phyloP scores from a whole-genome alignment of 2,797 vertebrate genomes.

The Saxicola maurus region DNA sequence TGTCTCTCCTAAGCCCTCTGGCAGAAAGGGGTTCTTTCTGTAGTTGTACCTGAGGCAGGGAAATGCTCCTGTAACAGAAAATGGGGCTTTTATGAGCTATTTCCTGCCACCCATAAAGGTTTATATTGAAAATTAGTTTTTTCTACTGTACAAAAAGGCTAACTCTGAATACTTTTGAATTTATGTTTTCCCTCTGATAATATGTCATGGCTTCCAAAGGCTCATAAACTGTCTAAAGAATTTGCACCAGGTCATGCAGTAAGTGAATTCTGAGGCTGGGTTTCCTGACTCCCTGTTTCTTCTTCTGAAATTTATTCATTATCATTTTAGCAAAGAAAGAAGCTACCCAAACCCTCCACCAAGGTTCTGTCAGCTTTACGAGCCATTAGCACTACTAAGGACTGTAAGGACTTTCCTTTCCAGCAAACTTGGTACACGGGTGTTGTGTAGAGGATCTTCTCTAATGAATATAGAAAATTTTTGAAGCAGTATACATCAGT shows the following conservation, averaged over 20 bases:
- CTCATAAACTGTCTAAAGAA: background rate
- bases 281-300: background rate
- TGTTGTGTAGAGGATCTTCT: background rate
- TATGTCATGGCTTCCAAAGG: background rate
- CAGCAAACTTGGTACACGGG: background rate
- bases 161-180: background rate
- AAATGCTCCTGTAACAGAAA: background rate
- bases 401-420: background rate
- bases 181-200: background rate
- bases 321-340: background rate
- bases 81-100: background rate
- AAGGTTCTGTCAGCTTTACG: background rate
- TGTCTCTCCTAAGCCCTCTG: background rate
- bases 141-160: background rate
- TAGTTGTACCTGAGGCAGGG: background rate
- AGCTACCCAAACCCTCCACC: background rate
- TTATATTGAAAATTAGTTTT: background rate
- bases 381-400: background rate
- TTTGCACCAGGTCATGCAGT: background rate
- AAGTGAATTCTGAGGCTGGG: background rate
- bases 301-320: background rate
- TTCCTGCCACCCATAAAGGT: background rate
- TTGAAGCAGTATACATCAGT: background rate
- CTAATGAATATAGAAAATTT: background rate
- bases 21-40: background rate